Conservation (phyloP, 1,140 invertebrate species). For the Danaus melanippus region DNA sequence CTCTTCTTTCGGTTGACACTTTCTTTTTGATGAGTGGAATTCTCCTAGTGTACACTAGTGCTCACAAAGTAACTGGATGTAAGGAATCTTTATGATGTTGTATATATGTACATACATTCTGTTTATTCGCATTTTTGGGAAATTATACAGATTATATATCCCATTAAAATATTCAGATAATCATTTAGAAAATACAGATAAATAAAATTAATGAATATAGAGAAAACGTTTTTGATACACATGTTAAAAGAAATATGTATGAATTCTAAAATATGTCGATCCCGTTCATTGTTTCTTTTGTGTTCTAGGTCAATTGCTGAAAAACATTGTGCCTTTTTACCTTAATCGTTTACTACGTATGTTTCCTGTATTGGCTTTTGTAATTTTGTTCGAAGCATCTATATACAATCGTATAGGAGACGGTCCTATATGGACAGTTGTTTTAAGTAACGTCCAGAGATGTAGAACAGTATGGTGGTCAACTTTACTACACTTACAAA, state of each 20-base stretch:
- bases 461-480: constrained; percentile 49
- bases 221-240: too few relatives aligned
- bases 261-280: too few relatives aligned
- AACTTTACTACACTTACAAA: constrained; percentile 46
- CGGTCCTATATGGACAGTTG: constrained; percentile 73
- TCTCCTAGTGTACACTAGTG: constrained; percentile 64
- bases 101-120: too few relatives aligned
- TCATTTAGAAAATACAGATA: too few relatives aligned
- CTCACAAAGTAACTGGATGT: constrained; percentile 36
- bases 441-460: constrained; percentile 20
- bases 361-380: constrained; percentile 74
- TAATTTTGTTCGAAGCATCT: constrained; percentile 71
- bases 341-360: constrained; percentile 72
- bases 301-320: constrained; percentile 36
- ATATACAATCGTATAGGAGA: constrained; percentile 71
- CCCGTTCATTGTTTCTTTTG: constrained; percentile 9
- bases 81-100: constrained; percentile 15
- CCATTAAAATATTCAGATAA: too few relatives aligned
- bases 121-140: too few relatives aligned
- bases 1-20: constrained; percentile 65
- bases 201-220: too few relatives aligned
- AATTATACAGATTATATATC: too few relatives aligned
- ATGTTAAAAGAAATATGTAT: too few relatives aligned
- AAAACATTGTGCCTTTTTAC: constrained; percentile 54
- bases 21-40: constrained; percentile 70